Evolutionary conservation across 2,797 vertebrate genomes (phyloP).

Genomic region (Thunnus albacares): DNA sequence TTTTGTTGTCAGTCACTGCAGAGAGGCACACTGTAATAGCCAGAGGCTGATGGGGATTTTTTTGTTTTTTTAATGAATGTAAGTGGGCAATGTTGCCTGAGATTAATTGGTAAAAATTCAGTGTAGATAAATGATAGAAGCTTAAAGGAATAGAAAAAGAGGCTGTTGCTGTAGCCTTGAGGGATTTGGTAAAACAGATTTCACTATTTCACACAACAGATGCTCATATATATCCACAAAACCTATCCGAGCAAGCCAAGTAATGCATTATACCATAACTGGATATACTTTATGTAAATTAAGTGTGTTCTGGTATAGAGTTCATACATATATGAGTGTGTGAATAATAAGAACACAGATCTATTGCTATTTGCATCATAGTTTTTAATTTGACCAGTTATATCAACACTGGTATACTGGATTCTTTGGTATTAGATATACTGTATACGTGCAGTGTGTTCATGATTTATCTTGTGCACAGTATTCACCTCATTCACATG

Average conservation of each 20-base stretch:
- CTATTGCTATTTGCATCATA: background rate
- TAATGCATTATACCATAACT: background rate
- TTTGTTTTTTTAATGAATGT: background rate
- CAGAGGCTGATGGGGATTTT: constrained; percentile 22
- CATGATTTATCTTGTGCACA: background rate
- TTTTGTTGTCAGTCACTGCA: constrained; percentile 50
- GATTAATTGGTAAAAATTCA: constrained; percentile 42
- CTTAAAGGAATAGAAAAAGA: constrained; percentile 33
- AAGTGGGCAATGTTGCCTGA: constrained; percentile 28
- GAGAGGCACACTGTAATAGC: constrained; percentile 16
- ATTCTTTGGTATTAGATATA: no score
- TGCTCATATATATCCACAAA: constrained; percentile 20
- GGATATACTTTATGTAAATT: background rate
- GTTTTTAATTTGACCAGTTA: background rate
- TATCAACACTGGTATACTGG: background rate
- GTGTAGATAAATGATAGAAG: constrained; percentile 18
- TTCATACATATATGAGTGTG: background rate
- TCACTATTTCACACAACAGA: constrained; percentile 58
- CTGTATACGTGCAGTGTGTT: background rate
- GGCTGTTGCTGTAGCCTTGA: background rate
- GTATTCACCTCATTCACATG: background rate
- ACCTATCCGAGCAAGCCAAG: constrained; percentile 15
- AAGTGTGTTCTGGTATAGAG: background rate
- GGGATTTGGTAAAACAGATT: constrained; percentile 51
- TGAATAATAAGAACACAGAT: background rate